These are phyloP conservation scores for Clivina fossor DNA, from an alignment of 2,888 invertebrate species.

Conservation along the genomic window DNA sequence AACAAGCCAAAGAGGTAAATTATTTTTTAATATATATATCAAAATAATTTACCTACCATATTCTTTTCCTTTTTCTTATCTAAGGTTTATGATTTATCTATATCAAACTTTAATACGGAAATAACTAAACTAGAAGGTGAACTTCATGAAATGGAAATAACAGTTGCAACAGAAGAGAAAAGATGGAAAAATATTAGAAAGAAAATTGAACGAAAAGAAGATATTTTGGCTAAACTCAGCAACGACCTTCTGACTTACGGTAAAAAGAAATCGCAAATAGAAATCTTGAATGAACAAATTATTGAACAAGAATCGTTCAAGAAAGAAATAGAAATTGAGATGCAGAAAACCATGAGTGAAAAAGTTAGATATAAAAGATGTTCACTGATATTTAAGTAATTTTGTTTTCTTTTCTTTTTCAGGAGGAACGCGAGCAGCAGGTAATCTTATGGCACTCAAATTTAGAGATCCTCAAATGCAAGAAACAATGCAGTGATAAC, in stretches of 20 bases:
- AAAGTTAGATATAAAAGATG: constrained; percentile 32
- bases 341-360: constrained; percentile 29
- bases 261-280: constrained; percentile 60
- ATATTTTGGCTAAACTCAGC: constrained; percentile 58
- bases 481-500: constrained; percentile 15
- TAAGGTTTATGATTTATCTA: constrained; percentile 64
- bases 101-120: constrained; percentile 59
- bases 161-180: constrained; percentile 57
- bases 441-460: constrained; percentile 25
- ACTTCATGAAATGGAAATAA: constrained; percentile 58
- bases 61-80: no score
- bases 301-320: constrained; percentile 59
- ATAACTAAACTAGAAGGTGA: constrained; percentile 60
- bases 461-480: constrained; percentile 21
- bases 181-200: constrained; percentile 60
- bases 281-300: constrained; percentile 63
- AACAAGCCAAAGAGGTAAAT: constrained; percentile 39
- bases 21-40: not conserved
- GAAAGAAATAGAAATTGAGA: constrained; percentile 30
- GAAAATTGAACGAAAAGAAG: constrained; percentile 60
- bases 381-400: not conserved
- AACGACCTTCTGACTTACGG: constrained; percentile 53
- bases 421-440: constrained; percentile 27
- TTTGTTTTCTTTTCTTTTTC: not conserved
- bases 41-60: no score